These are phyloP conservation scores for Ganaspis sp. DNA, from an alignment of 1,140 invertebrate genomes.

Conservation along the genomic window DNA sequence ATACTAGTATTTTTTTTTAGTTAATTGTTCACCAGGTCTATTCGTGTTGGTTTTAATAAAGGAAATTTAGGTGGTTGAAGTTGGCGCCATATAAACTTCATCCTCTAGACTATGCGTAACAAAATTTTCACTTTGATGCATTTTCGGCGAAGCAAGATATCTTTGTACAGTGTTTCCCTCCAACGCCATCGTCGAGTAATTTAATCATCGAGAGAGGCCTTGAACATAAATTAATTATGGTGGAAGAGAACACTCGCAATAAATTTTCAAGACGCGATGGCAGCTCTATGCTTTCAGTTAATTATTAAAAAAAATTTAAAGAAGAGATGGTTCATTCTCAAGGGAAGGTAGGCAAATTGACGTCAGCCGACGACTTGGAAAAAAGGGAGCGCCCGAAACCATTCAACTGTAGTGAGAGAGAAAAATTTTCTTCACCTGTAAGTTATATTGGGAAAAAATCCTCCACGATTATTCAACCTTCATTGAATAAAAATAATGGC, in stretches of 20 bases:
- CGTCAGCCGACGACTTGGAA: neutral
- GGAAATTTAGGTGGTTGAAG: neutral
- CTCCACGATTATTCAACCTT: slow-evolving; percentile 59
- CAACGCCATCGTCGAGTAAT: slow-evolving; percentile 40
- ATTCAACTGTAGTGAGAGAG: neutral
- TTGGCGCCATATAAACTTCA: slow-evolving; percentile 12
- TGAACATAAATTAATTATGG: slow-evolving; percentile 58
- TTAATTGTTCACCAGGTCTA: neutral
- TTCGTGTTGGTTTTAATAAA: neutral
- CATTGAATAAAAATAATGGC: slow-evolving; percentile 64
- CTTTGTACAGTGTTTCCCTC: slow-evolving; percentile 19
- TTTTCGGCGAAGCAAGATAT: slow-evolving; percentile 7
- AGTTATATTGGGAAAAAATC: slow-evolving; percentile 19
- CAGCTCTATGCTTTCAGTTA: slow-evolving; percentile 46
- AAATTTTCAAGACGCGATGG: slow-evolving; percentile 24
- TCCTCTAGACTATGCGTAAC: neutral
- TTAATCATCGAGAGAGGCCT: slow-evolving; percentile 48
- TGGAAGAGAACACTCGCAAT: slow-evolving; percentile 18
- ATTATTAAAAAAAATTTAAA: slow-evolving; percentile 54
- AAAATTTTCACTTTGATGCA: slow-evolving; percentile 30
- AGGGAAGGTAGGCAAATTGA: slow-evolving; percentile 1
- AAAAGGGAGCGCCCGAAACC: neutral
- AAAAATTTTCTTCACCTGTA: neutral
- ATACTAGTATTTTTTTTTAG: neutral
- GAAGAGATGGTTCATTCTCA: slow-evolving; percentile 16